Conservation (phyloP, 2,888 invertebrate species). For the Flexamia atlantica region DNA sequence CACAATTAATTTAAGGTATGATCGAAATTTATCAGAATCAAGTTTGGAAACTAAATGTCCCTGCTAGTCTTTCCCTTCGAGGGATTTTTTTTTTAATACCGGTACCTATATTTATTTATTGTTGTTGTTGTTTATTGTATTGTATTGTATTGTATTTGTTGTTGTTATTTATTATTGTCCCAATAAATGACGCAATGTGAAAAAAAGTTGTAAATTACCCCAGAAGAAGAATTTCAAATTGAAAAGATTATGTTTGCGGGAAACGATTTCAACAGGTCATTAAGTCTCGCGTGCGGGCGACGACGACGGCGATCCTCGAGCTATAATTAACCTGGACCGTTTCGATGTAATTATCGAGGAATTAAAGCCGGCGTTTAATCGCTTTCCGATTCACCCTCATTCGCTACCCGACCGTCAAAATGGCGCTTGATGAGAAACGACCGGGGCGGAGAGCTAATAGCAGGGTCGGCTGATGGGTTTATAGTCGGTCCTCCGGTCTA, state of each 20-base stretch:
- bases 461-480: slow-evolving; percentile 51
- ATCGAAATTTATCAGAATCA: too few relatives aligned
- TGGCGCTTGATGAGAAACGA: slow-evolving; percentile 49
- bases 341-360: slow-evolving; percentile 52
- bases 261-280: slow-evolving; percentile 23
- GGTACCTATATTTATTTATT: too few relatives aligned
- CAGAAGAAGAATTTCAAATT: background rate
- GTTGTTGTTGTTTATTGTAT: too few relatives aligned
- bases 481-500: slow-evolving; percentile 18
- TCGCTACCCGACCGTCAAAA: slow-evolving; percentile 41
- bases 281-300: slow-evolving; percentile 1
- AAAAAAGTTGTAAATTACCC: background rate
- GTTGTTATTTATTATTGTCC: too few relatives aligned
- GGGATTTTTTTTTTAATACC: too few relatives aligned
- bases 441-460: slow-evolving; percentile 33
- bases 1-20: too few relatives aligned
- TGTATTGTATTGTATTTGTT: too few relatives aligned
- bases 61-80: too few relatives aligned
- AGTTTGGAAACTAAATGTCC: too few relatives aligned
- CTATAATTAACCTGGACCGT: slow-evolving; percentile 42
- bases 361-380: slow-evolving; percentile 55
- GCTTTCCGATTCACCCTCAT: slow-evolving; percentile 54
- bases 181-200: too few relatives aligned
- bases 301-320: background rate
- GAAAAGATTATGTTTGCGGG: slow-evolving; percentile 5